These are phyloP conservation scores for Orthosia gracilis DNA, from an alignment of 2,888 invertebrate genomes.

Conservation along the genomic window DNA sequence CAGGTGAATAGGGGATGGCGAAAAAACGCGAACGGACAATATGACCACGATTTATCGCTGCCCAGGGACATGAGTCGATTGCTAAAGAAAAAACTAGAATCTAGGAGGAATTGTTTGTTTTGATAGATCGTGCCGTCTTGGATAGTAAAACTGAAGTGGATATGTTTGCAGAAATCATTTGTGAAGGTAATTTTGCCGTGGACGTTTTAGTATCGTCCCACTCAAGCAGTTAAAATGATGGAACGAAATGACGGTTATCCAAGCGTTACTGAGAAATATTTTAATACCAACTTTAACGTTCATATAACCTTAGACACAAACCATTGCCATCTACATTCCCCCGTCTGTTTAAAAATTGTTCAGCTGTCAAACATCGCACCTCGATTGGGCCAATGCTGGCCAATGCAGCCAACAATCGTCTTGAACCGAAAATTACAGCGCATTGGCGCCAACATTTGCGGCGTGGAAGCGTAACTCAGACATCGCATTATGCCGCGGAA, in stretches of 20 bases:
- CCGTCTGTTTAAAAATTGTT: constrained; percentile 38
- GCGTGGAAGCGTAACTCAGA: constrained; percentile 66
- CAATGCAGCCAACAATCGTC: constrained; percentile 27
- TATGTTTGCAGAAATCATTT: constrained; percentile 8
- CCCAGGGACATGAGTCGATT: constrained; percentile 66
- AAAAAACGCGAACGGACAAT: constrained; percentile 66
- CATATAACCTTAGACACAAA: background rate
- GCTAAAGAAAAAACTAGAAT: constrained; percentile 58
- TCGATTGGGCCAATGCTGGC: constrained; percentile 47
- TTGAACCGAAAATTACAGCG: constrained; percentile 43
- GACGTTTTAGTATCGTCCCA: background rate
- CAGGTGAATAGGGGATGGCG: constrained; percentile 81
- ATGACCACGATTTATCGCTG: constrained; percentile 80
- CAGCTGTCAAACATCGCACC: constrained; percentile 41
- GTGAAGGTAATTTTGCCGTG: background rate
- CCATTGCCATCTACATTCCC: background rate
- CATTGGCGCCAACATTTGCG: constrained; percentile 64
- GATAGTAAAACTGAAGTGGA: background rate
- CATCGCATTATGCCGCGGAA: constrained; percentile 73
- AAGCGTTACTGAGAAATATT: constrained; percentile 4
- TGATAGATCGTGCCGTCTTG: constrained; percentile 40
- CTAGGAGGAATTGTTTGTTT: constrained; percentile 53
- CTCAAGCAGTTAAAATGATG: constrained; percentile 6
- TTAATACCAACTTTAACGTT: background rate
- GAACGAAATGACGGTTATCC: background rate